Base-by-base conservation (phyloP, 1,140 invertebrate species). In the Condylostylus longicornis region DNA sequence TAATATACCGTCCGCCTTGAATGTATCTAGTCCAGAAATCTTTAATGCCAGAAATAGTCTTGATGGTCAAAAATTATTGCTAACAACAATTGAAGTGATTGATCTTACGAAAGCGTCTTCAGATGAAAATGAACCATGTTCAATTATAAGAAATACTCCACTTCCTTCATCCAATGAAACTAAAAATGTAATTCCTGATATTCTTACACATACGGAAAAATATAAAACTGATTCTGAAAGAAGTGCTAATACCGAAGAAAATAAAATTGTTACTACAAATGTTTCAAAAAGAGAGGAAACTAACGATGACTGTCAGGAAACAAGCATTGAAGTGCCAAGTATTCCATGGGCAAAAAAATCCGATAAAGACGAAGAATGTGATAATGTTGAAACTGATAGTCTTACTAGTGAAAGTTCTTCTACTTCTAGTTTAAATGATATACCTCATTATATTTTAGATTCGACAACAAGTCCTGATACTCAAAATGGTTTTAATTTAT, bases 271-370 rank as follows among this genome's bases (percentile, higher is more conserved):
- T n/a, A n/a, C n/a, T n/a, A n/a, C n/a, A n/a, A n/a, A n/a, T n/a
- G n/a, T n/a, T n/a, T n/a, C n/a, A n/a, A n/a, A n/a, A n/a, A n/a
- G n/a, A 40, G 72, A 42, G 63, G 73, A 30, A 49, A 65, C 37
- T 70, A 71, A 76, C 36, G 72, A 74, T 14, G 61, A 74, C 20
- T 72, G 77, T 1, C 72, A 74, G 1, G 62, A 75, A 5, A 48
- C 42, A 4, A 50, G 51, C n/a, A 60, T 55, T 10, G 43, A 59
- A 41, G 76, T 79, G 3, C 75, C 77, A 0, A 66, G 75, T 38
- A 71, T 78, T 15, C 66, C 74, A 14, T 76, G 74, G 73, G 51
- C 42, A 12, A 61, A 58, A 17, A 58, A 50, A 25, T 69, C 64
- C 25, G 47, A 55, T 17, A 34, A 63, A 29, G 58, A 35, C 28